Evolutionary conservation across 2,113 vertebrate genomes (phyloP), one percentile per base, ranked within the genome.

Genomic region (Struthio camelus): DNA sequence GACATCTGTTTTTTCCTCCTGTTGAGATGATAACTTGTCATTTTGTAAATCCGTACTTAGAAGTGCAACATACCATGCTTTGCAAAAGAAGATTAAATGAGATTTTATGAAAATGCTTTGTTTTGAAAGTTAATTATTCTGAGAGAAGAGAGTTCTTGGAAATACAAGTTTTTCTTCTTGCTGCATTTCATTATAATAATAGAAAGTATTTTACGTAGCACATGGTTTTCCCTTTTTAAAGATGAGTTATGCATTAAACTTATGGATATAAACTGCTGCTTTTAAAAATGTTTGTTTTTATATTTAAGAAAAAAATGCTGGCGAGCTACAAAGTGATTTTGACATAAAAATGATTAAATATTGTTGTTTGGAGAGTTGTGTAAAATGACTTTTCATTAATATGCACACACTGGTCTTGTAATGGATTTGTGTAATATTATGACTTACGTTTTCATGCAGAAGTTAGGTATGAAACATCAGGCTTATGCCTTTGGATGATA

Each of bases 31-130:
- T 89, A 92, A 85, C 36, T 87, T 96, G 56, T 95, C 80, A 95
- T 97, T 98, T 98, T 97, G 90, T 97, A 96, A 97, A 95, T 85
- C 81, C 94, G 91, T 97, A 95, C 80, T 87, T 93, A 94, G 80
- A 93, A 98, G 77, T 97, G 94, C 67, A 94, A 85, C 38, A 59
- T 96, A 93, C 32, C 93, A 88, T 96, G 87, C 69, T 97, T 98
- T 97, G 95, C 96, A 97, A 97, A 97, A 97, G 85, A 97, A 87
- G 40, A 94, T 96, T 97, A 97, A 97, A 94, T 83, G 80, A 97
- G 87, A 92, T 97, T 97, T 97, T 97, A 86, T 97, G 93, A 94
- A 96, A 98, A 96, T 96, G 81, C 69, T 98, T 96, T 96, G 91
- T 77, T 97, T 64, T 91, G 85, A 42, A 96, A 90, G 59, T 95